Evolutionary conservation across 1,140 invertebrate species (phyloP), one percentile per base, ranked within the genome.

Genomic region (Pseudomyrmex concolor): DNA sequence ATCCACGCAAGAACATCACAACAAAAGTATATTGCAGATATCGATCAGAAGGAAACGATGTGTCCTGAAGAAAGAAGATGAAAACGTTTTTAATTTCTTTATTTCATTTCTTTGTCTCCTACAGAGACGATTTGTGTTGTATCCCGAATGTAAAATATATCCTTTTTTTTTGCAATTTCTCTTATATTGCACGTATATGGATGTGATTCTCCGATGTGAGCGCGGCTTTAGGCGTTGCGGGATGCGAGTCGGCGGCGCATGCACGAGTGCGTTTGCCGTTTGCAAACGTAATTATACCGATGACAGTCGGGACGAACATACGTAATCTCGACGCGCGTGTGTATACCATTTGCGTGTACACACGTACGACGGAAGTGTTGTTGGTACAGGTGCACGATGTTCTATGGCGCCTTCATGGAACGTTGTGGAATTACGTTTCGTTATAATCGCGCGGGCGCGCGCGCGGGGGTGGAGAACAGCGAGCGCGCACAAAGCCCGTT

Each of bases 281-380:
- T 70, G 86, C 83, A 87, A 89, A 89, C 72, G 74, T 85, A 89
- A 89, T 89, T 89, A 89, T 84, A 84, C 77, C 83, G 87, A 85
- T 85, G 77, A 87, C 73, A 68, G 87, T 84, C 85, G 71, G 84
- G 68, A 72, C 59, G 73, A 66, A 70, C 67, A 59, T 78, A 82
- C 68, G 81, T 77, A 83, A 83, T 66, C 81, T 63, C 72, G 62
- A 50, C 59, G 34, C 15, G 55, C 54, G 19, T 17, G 22, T 15
- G 15, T 43, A 19, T 19, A 55, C 55, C 48, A 22, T 71, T 57
- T 78, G 66, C 76, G 64, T 57, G 51, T 70, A 70, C 54, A 78
- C 74, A 57, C 55, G 17, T 59, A 43, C 54, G 57, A 19, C 15
- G 54, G 51, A 19, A 80, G 68, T 50, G 76, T 57, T 67, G 63